A percentile compares a stretch with the other conserved stretches of the same genome.
Evolutionary conservation across 2,888 invertebrate genomes (phyloP).

Genomic region (Tetragnatha montana): DNA sequence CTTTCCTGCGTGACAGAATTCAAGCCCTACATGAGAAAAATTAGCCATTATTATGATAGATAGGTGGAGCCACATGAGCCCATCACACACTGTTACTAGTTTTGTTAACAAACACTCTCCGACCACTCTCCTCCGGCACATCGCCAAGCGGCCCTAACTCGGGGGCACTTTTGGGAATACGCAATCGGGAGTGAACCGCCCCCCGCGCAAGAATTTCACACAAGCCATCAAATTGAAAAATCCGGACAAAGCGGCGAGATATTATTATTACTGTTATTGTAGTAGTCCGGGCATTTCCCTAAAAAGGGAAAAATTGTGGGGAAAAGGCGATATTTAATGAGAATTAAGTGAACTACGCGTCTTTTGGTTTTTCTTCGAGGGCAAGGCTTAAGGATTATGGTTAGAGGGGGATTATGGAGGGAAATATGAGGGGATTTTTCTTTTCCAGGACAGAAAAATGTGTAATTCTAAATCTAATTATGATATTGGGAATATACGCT

Average conservation of each 20-base stretch:
- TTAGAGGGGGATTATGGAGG: conserved; percentile 6
- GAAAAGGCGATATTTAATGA: conserved; percentile 48
- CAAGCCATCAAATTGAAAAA: conserved; percentile 57
- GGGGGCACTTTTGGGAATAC: too few species aligned
- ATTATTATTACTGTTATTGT: conserved; percentile 11
- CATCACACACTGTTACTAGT: too few species aligned
- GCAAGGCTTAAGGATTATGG: conserved; percentile 41
- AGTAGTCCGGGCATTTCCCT: conserved; percentile 38
- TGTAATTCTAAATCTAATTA: conserved; percentile 27
- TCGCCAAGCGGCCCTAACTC: too few species aligned
- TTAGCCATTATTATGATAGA: too few species aligned
- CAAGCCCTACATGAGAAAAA: too few species aligned
- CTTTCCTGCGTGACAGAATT: too few species aligned
- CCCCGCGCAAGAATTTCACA: not conserved
- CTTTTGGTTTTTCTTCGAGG: conserved; percentile 22
- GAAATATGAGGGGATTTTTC: not conserved
- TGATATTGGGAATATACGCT: conserved; percentile 12
- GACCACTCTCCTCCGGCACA: too few species aligned
- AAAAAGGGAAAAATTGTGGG: conserved; percentile 13
- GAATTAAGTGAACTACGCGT: conserved; percentile 40
- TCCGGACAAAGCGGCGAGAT: conserved; percentile 34
- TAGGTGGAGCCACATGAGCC: too few species aligned
- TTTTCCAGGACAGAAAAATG: not conserved
- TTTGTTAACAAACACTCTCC: too few species aligned
- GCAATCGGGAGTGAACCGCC: conserved; percentile 24